These are phyloP conservation scores for Anas platyrhynchos DNA, from an alignment of 2,113 vertebrate genomes.

Conservation along the genomic window DNA sequence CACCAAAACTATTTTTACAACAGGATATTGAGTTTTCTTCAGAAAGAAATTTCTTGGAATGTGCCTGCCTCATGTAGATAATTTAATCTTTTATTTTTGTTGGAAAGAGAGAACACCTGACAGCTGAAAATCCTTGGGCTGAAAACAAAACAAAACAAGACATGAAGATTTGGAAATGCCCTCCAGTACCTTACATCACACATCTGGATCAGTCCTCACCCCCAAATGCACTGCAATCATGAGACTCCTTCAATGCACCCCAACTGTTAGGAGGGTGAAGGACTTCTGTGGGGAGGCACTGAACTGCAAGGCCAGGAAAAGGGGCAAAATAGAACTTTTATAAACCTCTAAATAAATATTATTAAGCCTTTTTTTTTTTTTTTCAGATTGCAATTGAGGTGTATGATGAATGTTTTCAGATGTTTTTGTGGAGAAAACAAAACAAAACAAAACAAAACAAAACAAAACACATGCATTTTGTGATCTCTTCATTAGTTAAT, in stretches of 20 bases:
- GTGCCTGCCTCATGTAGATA: conserved; percentile 15
- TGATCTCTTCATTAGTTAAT: not conserved
- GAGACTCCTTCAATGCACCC: not conserved
- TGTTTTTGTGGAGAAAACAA: not conserved
- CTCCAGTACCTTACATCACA: not conserved
- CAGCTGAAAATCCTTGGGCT: conserved; percentile 47
- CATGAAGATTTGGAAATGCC: conserved; percentile 3
- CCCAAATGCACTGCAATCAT: accelerated
- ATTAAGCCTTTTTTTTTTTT: not conserved
- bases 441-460: no score
- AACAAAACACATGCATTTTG: not conserved
- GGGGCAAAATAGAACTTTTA: accelerated
- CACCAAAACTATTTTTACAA: conserved; percentile 26
- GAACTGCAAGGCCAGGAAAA: not conserved
- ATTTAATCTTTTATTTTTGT: conserved; percentile 61
- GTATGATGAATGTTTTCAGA: not conserved
- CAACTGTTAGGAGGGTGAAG: not conserved
- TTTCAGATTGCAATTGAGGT: not conserved
- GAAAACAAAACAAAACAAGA: not conserved
- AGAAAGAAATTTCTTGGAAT: conserved; percentile 27
- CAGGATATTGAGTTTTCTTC: conserved; percentile 53
- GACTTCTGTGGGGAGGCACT: not conserved
- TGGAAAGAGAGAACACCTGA: conserved; percentile 44
- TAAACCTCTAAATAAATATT: not conserved
- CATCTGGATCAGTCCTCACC: accelerated